phyloP scores from a whole-genome alignment of 2,797 vertebrate species.

The Borostomias antarcticus region DNA sequence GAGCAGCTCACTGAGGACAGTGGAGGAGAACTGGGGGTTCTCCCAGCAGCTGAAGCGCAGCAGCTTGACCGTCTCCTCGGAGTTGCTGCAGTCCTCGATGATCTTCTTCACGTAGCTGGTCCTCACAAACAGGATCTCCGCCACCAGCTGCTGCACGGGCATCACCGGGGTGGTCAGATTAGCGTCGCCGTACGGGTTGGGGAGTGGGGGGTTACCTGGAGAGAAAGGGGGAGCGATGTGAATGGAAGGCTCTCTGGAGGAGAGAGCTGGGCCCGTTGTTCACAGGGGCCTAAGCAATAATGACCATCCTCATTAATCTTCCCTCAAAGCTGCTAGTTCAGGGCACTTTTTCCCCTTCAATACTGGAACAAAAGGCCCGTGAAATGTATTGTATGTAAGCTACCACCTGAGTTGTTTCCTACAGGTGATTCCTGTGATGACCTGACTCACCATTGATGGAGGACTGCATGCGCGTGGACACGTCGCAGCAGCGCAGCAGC shows the following conservation, averaged over 20 bases:
- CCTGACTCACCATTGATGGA: constrained; percentile 92
- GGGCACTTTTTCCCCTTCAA: no score
- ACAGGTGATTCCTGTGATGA: not conserved
- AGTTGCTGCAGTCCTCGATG: constrained; percentile 99
- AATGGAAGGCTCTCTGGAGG: constrained; percentile 42
- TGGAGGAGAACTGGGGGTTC: constrained; percentile 99
- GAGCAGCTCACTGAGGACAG: constrained; percentile 97
- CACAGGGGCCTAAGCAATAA: no score
- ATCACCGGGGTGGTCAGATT: constrained; percentile 96
- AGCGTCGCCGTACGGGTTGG: constrained; percentile 96
- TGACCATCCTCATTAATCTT: no score
- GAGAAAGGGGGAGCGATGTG: not conserved
- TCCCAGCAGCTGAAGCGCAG: constrained; percentile 99
- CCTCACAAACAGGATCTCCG: constrained; percentile 97
- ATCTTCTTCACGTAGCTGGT: constrained; percentile 99
- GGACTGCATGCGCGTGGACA: constrained; percentile 96
- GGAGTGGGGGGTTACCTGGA: constrained; percentile 93
- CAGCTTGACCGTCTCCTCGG: constrained; percentile 97
- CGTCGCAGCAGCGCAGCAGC: constrained; percentile 96
- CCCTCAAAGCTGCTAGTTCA: no score
- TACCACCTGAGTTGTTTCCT: no score
- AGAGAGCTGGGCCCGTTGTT: no score
- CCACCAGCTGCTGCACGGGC: constrained; percentile 96
- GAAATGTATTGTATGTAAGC: no score
- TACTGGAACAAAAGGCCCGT: no score